Conservation (phyloP, 2,113 vertebrate species). For the Neodontobutis hainanensis region DNA sequence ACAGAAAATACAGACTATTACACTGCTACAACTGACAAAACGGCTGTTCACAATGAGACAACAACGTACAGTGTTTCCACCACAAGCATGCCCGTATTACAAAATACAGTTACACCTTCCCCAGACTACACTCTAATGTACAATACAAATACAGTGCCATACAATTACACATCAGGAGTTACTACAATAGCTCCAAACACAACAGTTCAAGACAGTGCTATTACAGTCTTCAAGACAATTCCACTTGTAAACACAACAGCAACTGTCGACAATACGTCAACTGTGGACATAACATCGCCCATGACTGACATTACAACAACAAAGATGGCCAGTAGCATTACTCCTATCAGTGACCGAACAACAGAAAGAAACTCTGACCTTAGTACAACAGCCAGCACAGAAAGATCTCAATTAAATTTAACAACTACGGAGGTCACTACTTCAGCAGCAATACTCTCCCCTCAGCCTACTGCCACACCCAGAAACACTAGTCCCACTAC, state of each 20-base stretch:
- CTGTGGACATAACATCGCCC: background rate
- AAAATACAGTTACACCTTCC: background rate
- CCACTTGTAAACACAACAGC: background rate
- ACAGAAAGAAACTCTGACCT: background rate
- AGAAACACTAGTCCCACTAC: background rate
- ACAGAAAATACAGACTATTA: background rate
- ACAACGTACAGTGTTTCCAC: background rate
- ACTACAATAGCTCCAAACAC: constrained; percentile 5
- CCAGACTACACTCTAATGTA: background rate
- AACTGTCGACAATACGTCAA: background rate
- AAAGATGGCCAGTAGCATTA: background rate
- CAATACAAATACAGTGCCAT: background rate
- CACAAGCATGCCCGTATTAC: background rate
- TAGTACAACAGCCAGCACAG: background rate
- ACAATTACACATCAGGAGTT: constrained; percentile 1
- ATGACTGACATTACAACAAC: constrained; percentile 14
- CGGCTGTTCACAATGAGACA: background rate
- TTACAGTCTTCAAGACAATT: constrained; percentile 9
- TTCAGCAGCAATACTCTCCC: background rate
- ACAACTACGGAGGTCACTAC: constrained; percentile 14
- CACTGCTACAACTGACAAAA: background rate
- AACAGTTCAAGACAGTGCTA: background rate
- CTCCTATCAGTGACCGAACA: background rate
- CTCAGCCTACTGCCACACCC: background rate
- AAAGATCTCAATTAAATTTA: background rate